Percentiles rank a stretch among this genome's conserved stretches.
phyloP scores from a whole-genome alignment of 2,888 invertebrate species.

The Nomada goodeniana region DNA sequence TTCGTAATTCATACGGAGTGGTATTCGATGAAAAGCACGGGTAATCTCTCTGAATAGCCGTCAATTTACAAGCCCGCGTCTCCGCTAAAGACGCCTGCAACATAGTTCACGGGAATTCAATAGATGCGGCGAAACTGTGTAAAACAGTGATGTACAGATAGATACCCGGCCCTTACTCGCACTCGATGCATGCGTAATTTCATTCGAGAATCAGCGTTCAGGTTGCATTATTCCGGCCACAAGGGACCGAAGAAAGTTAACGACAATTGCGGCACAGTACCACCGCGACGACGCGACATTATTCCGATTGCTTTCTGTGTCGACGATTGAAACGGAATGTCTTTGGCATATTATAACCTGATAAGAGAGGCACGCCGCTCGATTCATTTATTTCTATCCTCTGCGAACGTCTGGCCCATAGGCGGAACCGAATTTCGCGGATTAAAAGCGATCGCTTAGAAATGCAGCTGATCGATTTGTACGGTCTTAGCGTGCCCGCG shows the following conservation, averaged over 20 bases:
- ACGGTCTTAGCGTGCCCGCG: conserved; percentile 12
- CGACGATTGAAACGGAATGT: not conserved
- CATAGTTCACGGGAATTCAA: conserved; percentile 42
- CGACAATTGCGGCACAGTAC: not conserved
- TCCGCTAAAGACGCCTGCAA: conserved; percentile 30
- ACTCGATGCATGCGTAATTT: conserved; percentile 33
- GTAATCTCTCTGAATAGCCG: conserved; percentile 42
- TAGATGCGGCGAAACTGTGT: conserved; percentile 26
- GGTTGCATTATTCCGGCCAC: not conserved
- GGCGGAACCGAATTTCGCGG: not conserved
- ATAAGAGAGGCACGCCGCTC: not conserved
- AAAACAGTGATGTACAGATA: conserved; percentile 3
- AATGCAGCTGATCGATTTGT: conserved; percentile 34
- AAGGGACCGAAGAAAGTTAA: conserved; percentile 26
- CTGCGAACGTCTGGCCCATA: not conserved
- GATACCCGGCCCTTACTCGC: not conserved
- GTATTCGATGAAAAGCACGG: conserved; percentile 45
- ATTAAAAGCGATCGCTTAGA: conserved; percentile 6
- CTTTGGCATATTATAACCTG: not conserved
- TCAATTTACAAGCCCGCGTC: conserved; percentile 27
- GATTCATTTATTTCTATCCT: not conserved
- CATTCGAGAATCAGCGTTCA: conserved; percentile 30
- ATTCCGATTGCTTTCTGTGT: not conserved
- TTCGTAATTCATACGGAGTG: conserved; percentile 34
- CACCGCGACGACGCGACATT: too few relatives aligned